These are phyloP conservation scores for Scaptomyza cyrtandrae DNA, from an alignment of 2,888 invertebrate genomes.

Conservation along the genomic window DNA sequence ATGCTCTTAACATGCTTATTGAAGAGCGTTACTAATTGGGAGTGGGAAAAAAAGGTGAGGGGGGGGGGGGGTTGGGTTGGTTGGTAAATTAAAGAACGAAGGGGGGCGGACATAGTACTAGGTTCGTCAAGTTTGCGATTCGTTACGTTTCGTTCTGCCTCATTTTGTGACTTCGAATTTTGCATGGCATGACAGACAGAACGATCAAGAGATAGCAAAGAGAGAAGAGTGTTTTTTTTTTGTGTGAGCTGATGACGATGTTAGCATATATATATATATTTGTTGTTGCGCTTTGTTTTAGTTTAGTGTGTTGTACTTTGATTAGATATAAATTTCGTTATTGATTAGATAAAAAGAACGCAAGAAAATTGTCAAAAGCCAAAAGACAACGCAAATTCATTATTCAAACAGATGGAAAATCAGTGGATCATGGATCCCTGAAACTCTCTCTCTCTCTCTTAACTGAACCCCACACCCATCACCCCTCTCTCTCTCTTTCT, in stretches of 20 bases:
- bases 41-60: too few species aligned
- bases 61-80: not conserved
- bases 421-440: constrained; percentile 44
- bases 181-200: constrained; percentile 32
- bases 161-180: constrained; percentile 71
- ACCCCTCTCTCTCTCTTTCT: not conserved
- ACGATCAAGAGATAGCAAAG: not conserved
- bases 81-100: not conserved
- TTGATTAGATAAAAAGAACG: constrained; percentile 78
- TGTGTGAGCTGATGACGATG: constrained; percentile 30
- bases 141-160: constrained; percentile 47
- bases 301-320: constrained; percentile 55
- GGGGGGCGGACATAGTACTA: not conserved
- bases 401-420: constrained; percentile 41
- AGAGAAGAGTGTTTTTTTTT: not conserved
- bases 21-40: constrained; percentile 7
- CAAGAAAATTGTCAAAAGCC: constrained; percentile 4
- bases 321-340: constrained; percentile 81
- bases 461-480: not conserved
- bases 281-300: constrained; percentile 36
- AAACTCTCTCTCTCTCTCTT: not conserved
- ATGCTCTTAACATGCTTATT: constrained; percentile 24
- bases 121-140: constrained; percentile 48
- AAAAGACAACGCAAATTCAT: not conserved
- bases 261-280: constrained; percentile 11